phyloP scores from a whole-genome alignment of 1,140 invertebrate genomes.

The Pseudomyrmex flavicornis region DNA sequence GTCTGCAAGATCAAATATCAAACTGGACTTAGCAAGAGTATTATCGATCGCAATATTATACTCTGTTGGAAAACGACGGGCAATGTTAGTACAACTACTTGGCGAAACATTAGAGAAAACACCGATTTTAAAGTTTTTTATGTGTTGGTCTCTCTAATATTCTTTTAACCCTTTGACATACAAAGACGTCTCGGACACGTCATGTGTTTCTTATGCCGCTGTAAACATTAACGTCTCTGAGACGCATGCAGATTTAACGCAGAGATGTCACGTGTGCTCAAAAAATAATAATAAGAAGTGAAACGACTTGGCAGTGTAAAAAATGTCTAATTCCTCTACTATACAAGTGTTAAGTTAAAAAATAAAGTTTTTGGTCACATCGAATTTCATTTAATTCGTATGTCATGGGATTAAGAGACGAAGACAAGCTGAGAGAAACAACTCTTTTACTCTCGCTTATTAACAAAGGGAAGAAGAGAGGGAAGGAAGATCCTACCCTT shows the following conservation, averaged over 20 bases:
- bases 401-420: neutral
- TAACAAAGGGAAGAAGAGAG: neutral
- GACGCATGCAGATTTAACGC: no score
- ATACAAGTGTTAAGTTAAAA: no score
- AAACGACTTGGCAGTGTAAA: no score
- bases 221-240: no score
- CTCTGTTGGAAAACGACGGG: constrained; percentile 32
- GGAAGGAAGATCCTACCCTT: constrained; percentile 26
- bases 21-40: constrained; percentile 6
- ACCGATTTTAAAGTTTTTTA: constrained; percentile 41
- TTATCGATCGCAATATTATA: constrained; percentile 56
- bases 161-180: neutral
- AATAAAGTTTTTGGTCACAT: no score
- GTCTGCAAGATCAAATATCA: no score
- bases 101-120: constrained; percentile 17
- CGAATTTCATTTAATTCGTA: no score
- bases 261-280: no score
- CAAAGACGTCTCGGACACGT: no score
- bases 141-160: neutral
- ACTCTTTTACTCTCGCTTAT: neutral
- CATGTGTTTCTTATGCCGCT: no score
- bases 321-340: no score
- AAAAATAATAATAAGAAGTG: no score
- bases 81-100: constrained; percentile 46
- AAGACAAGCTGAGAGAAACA: constrained; percentile 16